Evolutionary conservation across 2,113 vertebrate species (phyloP).

Genomic region (Prionailurus viverrinus): DNA sequence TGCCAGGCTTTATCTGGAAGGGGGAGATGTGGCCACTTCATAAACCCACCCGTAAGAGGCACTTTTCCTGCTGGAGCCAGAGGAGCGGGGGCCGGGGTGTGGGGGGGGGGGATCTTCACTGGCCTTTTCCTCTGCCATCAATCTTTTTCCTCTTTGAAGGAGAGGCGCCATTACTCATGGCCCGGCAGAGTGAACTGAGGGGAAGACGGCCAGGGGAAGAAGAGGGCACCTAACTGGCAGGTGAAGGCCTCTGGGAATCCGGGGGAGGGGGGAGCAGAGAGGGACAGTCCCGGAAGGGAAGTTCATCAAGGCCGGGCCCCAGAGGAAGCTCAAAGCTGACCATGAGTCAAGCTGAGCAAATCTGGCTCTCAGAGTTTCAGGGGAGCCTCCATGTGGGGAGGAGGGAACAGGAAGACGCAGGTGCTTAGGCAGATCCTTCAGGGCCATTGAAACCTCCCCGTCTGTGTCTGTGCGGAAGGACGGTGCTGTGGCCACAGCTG

Average conservation of each 20-base stretch:
- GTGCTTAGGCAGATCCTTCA: fast-evolving
- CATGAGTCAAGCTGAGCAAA: neutral
- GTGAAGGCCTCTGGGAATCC: constrained; percentile 18
- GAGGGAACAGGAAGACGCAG: fast-evolving
- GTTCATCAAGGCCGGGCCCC: neutral
- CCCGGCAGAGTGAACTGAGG: neutral
- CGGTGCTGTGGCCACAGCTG: fast-evolving
- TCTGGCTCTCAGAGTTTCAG: neutral
- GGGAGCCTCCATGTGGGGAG: neutral
- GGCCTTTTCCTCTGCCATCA: constrained; percentile 40
- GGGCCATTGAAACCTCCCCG: fast-evolving
- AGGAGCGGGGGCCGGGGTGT: neutral
- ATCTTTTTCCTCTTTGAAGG: constrained; percentile 66
- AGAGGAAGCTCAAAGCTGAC: neutral
- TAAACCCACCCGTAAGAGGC: neutral
- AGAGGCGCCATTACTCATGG: constrained; percentile 55
- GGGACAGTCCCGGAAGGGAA: fast-evolving
- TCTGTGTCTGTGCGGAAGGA: neutral
- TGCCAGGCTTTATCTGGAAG: neutral
- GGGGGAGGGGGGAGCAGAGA: neutral
- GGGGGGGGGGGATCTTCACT: neutral
- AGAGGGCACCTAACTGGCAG: neutral
- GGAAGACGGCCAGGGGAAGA: neutral
- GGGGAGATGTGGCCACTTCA: neutral
- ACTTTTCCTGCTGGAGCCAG: neutral